These are phyloP conservation scores for Lates japonicus DNA, from an alignment of 2,797 vertebrate genomes.

Conservation along the genomic window DNA sequence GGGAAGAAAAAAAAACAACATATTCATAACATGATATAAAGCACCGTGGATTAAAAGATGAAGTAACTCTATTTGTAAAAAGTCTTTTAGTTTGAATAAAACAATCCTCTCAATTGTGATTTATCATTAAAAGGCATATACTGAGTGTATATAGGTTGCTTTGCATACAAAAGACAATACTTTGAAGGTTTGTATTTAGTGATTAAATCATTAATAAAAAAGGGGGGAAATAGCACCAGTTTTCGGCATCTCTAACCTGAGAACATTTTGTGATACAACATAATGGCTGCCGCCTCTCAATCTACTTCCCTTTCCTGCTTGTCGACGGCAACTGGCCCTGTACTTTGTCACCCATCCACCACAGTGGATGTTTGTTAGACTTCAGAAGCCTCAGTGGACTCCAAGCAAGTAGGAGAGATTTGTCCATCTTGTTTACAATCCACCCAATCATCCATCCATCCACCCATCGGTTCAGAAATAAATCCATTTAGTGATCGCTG, in stretches of 20 bases:
- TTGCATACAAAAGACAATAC: constrained; percentile 80
- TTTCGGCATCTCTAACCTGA: constrained; percentile 93
- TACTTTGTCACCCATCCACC: constrained; percentile 45
- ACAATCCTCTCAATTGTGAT: constrained; percentile 71
- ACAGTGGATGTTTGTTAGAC: constrained; percentile 54
- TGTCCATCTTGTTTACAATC: constrained; percentile 66
- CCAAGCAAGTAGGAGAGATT: constrained; percentile 53
- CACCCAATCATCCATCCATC: constrained; percentile 43
- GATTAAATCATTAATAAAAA: constrained; percentile 70
- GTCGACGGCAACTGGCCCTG: constrained; percentile 71
- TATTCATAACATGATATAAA: constrained; percentile 76
- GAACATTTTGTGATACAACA: constrained; percentile 88
- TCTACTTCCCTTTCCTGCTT: constrained; percentile 86
- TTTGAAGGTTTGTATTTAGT: constrained; percentile 77
- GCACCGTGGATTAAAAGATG: constrained; percentile 82
- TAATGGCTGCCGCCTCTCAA: constrained; percentile 76
- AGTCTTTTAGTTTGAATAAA: constrained; percentile 76
- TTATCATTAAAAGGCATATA: constrained; percentile 80
- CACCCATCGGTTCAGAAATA: constrained; percentile 59
- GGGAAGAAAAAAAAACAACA: constrained; percentile 65
- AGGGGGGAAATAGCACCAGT: constrained; percentile 93
- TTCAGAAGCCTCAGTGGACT: constrained; percentile 60
- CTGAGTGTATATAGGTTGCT: constrained; percentile 79
- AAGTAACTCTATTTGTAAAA: constrained; percentile 78
- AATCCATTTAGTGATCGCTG: constrained; percentile 72